phyloP scores from a whole-genome alignment of 2,888 invertebrate species.

The Netelia fuscicornis region DNA sequence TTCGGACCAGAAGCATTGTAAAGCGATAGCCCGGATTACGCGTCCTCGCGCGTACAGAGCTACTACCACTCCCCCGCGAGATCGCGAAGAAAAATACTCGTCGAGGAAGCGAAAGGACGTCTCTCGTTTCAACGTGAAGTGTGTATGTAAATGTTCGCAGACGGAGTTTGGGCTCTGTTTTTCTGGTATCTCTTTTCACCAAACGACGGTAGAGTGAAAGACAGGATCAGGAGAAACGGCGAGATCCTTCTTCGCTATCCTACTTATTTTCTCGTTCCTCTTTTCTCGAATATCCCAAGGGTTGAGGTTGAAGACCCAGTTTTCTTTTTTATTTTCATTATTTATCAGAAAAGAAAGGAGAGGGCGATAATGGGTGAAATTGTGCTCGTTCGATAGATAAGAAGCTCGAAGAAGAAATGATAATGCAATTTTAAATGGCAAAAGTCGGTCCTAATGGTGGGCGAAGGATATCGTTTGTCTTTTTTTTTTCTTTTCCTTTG shows the following conservation, averaged over 20 bases:
- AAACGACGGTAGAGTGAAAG: conserved; percentile 8
- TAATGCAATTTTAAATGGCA: conserved; percentile 29
- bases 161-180: conserved; percentile 54
- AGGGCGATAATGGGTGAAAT: conserved; percentile 35
- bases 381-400: conserved; percentile 39
- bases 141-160: conserved; percentile 61
- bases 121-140: conserved; percentile 59
- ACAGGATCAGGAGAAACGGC: conserved; percentile 28
- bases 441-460: conserved; percentile 14
- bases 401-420: conserved; percentile 1
- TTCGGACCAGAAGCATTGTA: conserved; percentile 71
- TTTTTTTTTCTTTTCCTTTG: conserved; percentile 28
- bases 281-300: conserved; percentile 22
- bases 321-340: conserved; percentile 9
- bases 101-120: conserved; percentile 60
- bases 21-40: conserved; percentile 78
- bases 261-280: conserved; percentile 52
- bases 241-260: conserved; percentile 38
- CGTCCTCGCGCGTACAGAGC: conserved; percentile 67
- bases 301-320: not conserved
- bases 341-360: conserved; percentile 29
- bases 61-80: conserved; percentile 27
- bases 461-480: not conserved
- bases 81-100: conserved; percentile 73
- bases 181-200: conserved; percentile 52